Evolutionary conservation across 2,797 vertebrate genomes (phyloP), one percentile per base, ranked within the genome.

Genomic region (Chiropotes sagulatus): DNA sequence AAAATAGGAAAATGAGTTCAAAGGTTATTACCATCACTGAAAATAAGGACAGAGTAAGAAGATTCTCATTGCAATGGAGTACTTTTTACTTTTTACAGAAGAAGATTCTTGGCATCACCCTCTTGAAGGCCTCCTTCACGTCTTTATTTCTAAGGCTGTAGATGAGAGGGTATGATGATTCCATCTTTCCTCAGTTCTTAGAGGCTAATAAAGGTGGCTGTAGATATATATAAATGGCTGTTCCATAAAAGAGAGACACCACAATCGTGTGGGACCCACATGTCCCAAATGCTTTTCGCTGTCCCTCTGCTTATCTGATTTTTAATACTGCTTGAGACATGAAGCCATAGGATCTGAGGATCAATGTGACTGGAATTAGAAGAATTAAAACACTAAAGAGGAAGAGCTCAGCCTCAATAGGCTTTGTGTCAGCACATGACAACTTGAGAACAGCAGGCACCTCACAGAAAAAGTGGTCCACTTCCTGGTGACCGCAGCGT

Each of bases 391-490:
- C 83, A 9, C 90, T 72, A n/a, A 97, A 90, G 76, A 93, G 86
- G 76, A 94, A 94, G 11, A 86, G 33, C 30, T 95, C 87, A 54
- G 87, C 28, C 28, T 95, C 87, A 48, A 54, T 91, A 12, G 58
- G 54, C 33, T 90, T 88, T 39, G 88, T 88, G 54, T 94, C 80
- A 61, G 80, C 75, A 92, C 93, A 94, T 0, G 87, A 80, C 50
- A 95, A 80, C 41, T 94, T 95, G 58, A 96, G 91, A 61, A 95
- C 70, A 11, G 85, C 85, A 57, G 80, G 86, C 7, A 88, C 73
- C 39, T 94, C 79, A 2, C 94, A 96, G 58, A 95, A 97, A 75
- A 93, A 95, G 82, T 97, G 88, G n/a, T 92, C 79, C 30, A 94
- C 79, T 70, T 92, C 78, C 39, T 7, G 39, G 28, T 4, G 84